A percentile compares a stretch with the other conserved stretches of the same genome.
Conservation (phyloP, 2,113 vertebrate genomes). For the Toxostoma redivivum region DNA sequence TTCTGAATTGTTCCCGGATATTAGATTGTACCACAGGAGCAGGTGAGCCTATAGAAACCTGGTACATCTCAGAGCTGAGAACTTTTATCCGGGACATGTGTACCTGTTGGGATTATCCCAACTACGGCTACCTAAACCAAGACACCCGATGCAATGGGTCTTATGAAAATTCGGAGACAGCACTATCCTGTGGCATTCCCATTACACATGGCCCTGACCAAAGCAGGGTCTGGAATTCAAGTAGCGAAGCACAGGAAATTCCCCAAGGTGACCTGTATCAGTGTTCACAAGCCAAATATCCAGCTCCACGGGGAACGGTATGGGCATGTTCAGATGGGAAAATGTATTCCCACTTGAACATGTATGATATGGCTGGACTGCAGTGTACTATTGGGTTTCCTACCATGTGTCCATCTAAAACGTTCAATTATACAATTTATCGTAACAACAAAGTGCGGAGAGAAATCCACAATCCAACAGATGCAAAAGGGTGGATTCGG, state of each 20-base stretch:
- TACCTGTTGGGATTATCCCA: slow-evolving; percentile 9
- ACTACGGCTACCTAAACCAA: background rate
- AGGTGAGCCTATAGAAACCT: background rate
- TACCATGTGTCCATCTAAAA: slow-evolving; percentile 1
- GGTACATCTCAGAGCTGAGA: background rate
- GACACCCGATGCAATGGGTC: background rate
- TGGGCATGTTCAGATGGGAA: slow-evolving; percentile 16
- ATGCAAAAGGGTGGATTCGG: background rate
- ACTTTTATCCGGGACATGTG: slow-evolving; percentile 14
- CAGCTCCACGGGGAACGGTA: background rate
- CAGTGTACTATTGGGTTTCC: slow-evolving; percentile 1
- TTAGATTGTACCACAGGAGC: background rate
- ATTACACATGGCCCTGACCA: background rate
- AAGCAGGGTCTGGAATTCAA: background rate
- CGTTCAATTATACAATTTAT: background rate
- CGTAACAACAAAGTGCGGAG: background rate
- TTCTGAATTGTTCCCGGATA: background rate
- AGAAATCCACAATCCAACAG: background rate
- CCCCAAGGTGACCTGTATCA: background rate
- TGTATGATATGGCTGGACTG: slow-evolving; percentile 11
- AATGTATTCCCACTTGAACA: slow-evolving; percentile 13
- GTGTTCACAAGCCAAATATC: background rate
- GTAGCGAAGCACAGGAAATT: background rate
- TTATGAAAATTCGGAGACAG: background rate
- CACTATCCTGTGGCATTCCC: background rate